Evolutionary conservation across 2,797 vertebrate species (phyloP).

Genomic region (Perodicticus potto): DNA sequence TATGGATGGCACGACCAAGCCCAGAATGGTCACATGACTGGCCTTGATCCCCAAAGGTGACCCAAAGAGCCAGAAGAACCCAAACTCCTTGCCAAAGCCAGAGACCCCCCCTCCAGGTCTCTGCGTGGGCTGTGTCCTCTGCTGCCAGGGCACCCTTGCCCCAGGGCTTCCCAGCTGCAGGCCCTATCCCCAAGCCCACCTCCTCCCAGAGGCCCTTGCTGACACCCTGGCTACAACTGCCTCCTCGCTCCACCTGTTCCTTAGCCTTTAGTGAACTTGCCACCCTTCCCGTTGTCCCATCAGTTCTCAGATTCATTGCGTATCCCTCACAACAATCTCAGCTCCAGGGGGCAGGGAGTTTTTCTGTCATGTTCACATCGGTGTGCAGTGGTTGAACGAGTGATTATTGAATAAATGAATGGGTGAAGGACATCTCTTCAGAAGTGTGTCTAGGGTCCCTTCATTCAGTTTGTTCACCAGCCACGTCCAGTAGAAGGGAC

Average conservation of each 20-base stretch:
- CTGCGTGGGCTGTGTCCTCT: background rate
- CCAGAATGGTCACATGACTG: background rate
- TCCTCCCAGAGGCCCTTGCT: background rate
- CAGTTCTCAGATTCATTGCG: accelerated
- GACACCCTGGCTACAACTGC: background rate
- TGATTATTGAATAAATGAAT: background rate
- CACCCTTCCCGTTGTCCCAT: accelerated
- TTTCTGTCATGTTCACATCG: background rate
- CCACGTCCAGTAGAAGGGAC: background rate
- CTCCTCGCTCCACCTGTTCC: background rate
- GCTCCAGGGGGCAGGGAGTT: background rate
- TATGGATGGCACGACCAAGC: background rate
- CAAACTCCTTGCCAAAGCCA: background rate
- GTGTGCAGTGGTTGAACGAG: accelerated
- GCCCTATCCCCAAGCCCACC: background rate
- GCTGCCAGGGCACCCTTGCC: background rate
- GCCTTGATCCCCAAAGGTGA: too few species aligned
- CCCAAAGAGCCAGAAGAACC: background rate
- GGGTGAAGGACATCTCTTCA: background rate
- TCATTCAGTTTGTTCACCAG: background rate
- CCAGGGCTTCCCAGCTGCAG: background rate
- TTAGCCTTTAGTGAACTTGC: background rate
- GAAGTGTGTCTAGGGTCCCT: background rate
- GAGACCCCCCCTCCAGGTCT: background rate
- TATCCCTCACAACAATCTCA: background rate